Percentiles rank a stretch among this genome's conserved stretches.
These are phyloP conservation scores for Brachynemurus nebulosus DNA, from an alignment of 2,888 invertebrate genomes.

Conservation along the genomic window DNA sequence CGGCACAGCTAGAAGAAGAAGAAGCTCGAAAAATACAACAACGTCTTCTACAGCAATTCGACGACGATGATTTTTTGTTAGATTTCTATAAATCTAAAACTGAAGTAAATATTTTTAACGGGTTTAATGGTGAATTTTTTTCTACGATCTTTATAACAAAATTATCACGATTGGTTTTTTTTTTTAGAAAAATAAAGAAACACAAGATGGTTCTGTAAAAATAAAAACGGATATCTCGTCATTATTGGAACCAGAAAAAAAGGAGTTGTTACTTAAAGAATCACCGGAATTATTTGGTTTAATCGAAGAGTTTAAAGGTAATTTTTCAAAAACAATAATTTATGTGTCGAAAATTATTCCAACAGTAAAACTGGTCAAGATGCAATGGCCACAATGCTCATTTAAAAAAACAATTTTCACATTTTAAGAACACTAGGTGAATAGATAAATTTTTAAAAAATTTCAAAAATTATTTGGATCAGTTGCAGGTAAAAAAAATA, in stretches of 20 bases:
- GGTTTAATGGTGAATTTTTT: no score
- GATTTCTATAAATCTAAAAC: slow-evolving; percentile 36
- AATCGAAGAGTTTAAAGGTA: slow-evolving; percentile 63
- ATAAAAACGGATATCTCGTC: slow-evolving; percentile 65
- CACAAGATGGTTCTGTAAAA: slow-evolving; percentile 39
- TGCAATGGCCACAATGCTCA: no score
- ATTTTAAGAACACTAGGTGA: no score
- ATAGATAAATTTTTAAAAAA: no score
- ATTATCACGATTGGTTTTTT: no score
- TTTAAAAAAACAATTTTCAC: no score
- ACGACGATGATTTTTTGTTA: slow-evolving; percentile 60
- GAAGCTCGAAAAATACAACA: slow-evolving; percentile 72
- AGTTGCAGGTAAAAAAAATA: no score
- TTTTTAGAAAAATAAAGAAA: slow-evolving; percentile 25
- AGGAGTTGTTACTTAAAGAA: slow-evolving; percentile 65
- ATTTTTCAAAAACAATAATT: no score
- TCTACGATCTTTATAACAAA: no score
- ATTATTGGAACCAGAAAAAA: slow-evolving; percentile 59
- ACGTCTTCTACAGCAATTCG: slow-evolving; percentile 59
- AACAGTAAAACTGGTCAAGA: no score
- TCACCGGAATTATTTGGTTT: slow-evolving; percentile 76
- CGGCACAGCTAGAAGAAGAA: slow-evolving; percentile 67
- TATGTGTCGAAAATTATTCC: no score
- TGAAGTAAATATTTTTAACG: background rate
- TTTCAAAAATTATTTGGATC: no score